Percentiles rank a stretch among this genome's conserved stretches.
Evolutionary conservation across 2,113 vertebrate genomes (phyloP).

Genomic region (Hipposideros armiger): DNA sequence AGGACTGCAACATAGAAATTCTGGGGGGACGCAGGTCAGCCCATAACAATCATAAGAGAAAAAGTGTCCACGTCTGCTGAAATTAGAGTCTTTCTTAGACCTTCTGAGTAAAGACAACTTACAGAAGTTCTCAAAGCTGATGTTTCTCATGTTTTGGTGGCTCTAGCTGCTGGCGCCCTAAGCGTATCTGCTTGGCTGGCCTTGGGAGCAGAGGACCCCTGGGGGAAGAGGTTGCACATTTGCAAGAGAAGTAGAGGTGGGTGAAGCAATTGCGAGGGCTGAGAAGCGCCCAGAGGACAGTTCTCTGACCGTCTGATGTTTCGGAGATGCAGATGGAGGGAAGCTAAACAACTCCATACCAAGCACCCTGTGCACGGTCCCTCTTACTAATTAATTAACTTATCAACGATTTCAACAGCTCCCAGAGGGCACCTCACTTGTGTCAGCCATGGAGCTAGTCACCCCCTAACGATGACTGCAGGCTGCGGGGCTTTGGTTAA

Average conservation of each 20-base stretch:
- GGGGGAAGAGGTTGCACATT: background rate
- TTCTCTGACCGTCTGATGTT: background rate
- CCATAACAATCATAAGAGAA: background rate
- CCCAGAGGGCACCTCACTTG: background rate
- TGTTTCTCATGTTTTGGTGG: background rate
- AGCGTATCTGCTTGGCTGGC: background rate
- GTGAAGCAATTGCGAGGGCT: background rate
- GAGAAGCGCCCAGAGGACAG: background rate
- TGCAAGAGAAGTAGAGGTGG: background rate
- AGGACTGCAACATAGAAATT: background rate
- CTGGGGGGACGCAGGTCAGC: background rate
- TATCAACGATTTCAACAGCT: background rate
- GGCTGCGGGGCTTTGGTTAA: background rate
- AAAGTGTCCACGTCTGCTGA: background rate
- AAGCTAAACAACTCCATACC: background rate
- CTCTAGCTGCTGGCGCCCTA: background rate
- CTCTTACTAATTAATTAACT: background rate
- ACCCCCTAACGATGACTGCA: fast-evolving
- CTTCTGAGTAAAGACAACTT: background rate
- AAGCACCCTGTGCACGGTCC: background rate
- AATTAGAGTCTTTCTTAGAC: background rate
- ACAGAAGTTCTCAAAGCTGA: background rate
- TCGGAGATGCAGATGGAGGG: background rate
- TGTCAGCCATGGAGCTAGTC: background rate
- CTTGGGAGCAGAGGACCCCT: background rate